Conservation (phyloP, 2,797 vertebrate species). For the Darevskia mixta region DNA sequence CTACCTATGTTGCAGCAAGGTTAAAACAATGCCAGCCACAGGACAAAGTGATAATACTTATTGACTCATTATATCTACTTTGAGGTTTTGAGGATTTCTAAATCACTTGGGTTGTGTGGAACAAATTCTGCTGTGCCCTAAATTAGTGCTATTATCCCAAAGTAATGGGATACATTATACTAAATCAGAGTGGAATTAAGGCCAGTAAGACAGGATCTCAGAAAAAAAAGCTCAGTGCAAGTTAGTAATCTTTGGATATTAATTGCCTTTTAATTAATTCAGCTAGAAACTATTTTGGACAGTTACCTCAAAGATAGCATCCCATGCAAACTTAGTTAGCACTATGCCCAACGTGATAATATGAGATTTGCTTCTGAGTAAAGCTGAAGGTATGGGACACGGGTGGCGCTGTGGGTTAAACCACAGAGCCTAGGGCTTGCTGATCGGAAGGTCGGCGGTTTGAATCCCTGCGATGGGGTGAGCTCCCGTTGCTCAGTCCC, state of each 20-base stretch:
- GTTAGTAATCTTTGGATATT: neutral
- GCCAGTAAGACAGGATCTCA: no score
- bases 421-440: no score
- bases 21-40: slow-evolving; percentile 37
- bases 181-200: neutral
- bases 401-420: no score
- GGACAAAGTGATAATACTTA: slow-evolving; percentile 30
- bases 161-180: neutral
- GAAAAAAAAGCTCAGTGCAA: neutral
- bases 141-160: neutral
- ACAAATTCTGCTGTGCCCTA: neutral
- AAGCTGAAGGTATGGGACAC: neutral
- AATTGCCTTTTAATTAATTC: neutral
- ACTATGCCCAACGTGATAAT: neutral
- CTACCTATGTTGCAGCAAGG: slow-evolving; percentile 41
- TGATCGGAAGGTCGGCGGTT: no score
- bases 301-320: neutral
- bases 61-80: slow-evolving; percentile 19
- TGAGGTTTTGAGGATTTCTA: slow-evolving; percentile 15
- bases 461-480: no score
- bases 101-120: neutral
- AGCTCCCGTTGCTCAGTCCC: no score
- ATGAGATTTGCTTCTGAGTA: neutral
- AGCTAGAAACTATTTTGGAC: neutral
- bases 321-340: no score